Percentiles rank a stretch among this genome's conserved stretches.
Evolutionary conservation across 2,888 invertebrate genomes (phyloP).

Genomic region (Norana najaformis): DNA sequence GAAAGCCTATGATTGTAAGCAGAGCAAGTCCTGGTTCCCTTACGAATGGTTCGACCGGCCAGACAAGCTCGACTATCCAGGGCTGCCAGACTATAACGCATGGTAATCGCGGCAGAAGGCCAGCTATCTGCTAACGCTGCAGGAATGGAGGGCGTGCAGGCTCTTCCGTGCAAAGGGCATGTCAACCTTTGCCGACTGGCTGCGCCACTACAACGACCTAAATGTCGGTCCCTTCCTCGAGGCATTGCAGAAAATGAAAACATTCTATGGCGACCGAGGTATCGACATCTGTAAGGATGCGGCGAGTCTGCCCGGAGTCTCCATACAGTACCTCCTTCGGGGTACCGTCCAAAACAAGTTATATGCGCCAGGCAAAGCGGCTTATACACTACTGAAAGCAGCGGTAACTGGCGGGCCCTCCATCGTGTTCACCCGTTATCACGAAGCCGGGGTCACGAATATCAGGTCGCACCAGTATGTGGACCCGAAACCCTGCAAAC

Average conservation of each 20-base stretch:
- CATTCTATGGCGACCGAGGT: background rate
- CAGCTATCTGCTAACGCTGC: background rate
- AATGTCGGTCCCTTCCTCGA: background rate
- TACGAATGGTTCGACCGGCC: background rate
- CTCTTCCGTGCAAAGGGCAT: background rate
- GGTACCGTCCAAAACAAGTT: background rate
- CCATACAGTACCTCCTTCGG: background rate
- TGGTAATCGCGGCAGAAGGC: background rate
- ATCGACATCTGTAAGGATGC: background rate
- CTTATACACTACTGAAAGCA: background rate
- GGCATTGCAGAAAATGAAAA: background rate
- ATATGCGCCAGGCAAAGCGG: background rate
- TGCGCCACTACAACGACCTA: background rate
- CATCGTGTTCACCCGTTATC: background rate
- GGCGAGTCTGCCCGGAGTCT: background rate
- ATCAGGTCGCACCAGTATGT: background rate
- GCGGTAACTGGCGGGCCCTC: background rate
- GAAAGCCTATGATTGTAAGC: background rate
- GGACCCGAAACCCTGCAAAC: background rate
- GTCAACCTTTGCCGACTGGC: background rate
- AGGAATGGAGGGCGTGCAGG: background rate
- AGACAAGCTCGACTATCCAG: background rate
- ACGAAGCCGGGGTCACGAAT: background rate
- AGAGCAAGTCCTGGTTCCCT: background rate
- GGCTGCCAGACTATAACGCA: background rate